Evolutionary conservation across 2,797 vertebrate species (phyloP).

Genomic region (Enteromius anoplus): DNA sequence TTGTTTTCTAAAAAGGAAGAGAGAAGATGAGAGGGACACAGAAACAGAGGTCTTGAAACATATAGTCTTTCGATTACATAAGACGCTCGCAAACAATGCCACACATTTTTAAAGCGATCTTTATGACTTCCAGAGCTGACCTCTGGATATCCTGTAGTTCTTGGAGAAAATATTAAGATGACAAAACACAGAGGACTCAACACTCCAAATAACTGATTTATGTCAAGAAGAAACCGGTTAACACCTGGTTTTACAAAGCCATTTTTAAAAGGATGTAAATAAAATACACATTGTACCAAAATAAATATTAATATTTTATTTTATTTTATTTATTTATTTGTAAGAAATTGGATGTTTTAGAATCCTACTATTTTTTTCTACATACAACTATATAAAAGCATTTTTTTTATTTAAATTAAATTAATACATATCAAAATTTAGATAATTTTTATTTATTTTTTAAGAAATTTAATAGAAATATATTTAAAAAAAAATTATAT

Average conservation of each 20-base stretch:
- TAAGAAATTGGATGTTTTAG: not conserved
- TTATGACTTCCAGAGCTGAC: slow-evolving; percentile 42
- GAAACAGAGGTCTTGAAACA: slow-evolving; percentile 14
- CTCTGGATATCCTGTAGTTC: slow-evolving; percentile 49
- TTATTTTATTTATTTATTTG: not conserved
- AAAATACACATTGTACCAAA: slow-evolving; percentile 3
- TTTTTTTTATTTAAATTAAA: too few relatives aligned
- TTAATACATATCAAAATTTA: not conserved
- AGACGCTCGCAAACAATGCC: not conserved
- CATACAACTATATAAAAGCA: too few relatives aligned
- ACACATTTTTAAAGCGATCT: slow-evolving; percentile 1
- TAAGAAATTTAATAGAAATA: not conserved
- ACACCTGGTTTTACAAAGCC: slow-evolving; percentile 29
- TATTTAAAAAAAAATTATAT: too few relatives aligned
- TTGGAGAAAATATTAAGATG: slow-evolving; percentile 45
- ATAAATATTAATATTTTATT: not conserved
- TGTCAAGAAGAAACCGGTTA: slow-evolving; percentile 53
- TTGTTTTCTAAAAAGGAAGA: slow-evolving; percentile 11
- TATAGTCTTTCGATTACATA: not conserved
- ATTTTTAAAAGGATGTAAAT: slow-evolving; percentile 3
- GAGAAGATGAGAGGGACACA: not conserved
- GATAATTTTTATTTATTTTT: not conserved
- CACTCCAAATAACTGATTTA: not conserved
- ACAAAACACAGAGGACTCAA: slow-evolving; percentile 58
- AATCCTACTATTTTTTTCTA: not conserved